Base-by-base conservation (phyloP, 2,113 vertebrate species). In the Platichthys stellatus region DNA sequence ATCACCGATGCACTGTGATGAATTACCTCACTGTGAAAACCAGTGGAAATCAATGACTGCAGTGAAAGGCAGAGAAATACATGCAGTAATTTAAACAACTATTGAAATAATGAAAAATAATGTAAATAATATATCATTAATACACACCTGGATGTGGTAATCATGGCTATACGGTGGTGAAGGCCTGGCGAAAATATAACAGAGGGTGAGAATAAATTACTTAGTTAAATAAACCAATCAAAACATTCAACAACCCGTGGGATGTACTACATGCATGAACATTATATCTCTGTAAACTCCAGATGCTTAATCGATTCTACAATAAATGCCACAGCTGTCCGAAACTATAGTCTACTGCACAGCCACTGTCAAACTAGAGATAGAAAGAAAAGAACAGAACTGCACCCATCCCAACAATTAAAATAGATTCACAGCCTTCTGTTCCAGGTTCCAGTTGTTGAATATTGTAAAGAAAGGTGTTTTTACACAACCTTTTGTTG, bases 31-130 rank as follows among this genome's bases (percentile, higher is more conserved):
- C 9, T 38, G 8, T 31, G 28, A 31, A 31, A 31, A 1, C 5
- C 28, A 85, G 53, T 58, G 49, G 53, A 80, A 85, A 80, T 83
- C 66, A 75, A 43, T 83, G 51, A 45, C 56, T 53, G 64, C 7
- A 56, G 58, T 28, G 12, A 63, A 45, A 75, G 38, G 26, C 58
- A 57, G 31, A 31, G 31, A 31, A 31, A 31, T 7, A 7, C 38
- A 53, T 1, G 12, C 10, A 3, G 47, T 81, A 31, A 78, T 54
- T 49, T 8, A 69, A 63, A 45, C 2, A 0, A 56, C 31, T 13
- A n/a, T 60, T 47, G 14, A 47, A 47, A 17, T 2, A 18, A 15
- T 2, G 31, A 24, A 7, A 40, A 26, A 12, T 35, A 14, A 6
- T 21, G 13, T 45, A 49, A 26, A 12, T 18, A 17, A 10, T 21